phyloP scores from a whole-genome alignment of 1,140 invertebrate genomes.

The Hetaerina americana region DNA sequence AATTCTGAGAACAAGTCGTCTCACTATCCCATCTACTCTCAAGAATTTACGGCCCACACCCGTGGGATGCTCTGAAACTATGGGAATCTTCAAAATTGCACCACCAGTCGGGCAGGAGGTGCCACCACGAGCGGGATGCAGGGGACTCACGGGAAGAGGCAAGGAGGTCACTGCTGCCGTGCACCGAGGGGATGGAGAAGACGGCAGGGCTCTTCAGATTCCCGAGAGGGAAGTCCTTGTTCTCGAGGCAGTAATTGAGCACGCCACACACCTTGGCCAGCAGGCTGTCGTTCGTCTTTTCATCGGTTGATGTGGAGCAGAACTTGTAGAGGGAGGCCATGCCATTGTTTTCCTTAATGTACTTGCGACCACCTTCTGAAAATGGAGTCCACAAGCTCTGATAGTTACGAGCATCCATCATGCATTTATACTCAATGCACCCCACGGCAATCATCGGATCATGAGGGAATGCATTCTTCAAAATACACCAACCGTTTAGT shows the following conservation, averaged over 20 bases:
- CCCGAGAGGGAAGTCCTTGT: conserved; percentile 44
- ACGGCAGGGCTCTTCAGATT: conserved; percentile 34
- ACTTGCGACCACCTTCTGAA: conserved; percentile 42
- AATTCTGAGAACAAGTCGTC: no score
- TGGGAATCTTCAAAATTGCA: no score
- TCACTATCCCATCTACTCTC: no score
- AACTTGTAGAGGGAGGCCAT: conserved; percentile 46
- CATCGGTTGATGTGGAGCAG: conserved; percentile 47
- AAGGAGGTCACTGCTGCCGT: background rate
- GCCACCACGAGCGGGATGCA: no score
- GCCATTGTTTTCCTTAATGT: conserved; percentile 44
- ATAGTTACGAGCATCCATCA: conserved; percentile 10
- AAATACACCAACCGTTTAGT: conserved; percentile 10
- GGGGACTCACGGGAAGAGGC: no score
- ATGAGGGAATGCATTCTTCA: conserved; percentile 8
- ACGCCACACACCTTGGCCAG: conserved; percentile 46
- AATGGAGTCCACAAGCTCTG: conserved; percentile 21
- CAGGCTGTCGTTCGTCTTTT: conserved; percentile 45
- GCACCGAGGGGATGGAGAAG: conserved; percentile 27
- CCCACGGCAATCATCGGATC: background rate
- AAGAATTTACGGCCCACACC: no score
- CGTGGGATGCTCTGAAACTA: no score
- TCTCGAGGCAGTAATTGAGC: conserved; percentile 47
- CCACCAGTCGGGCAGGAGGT: no score
- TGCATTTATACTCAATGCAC: conserved; percentile 7